Evolutionary conservation across 2,888 invertebrate genomes (phyloP), one percentile per base, ranked within the genome.

Genomic region (Tetramorium bicarinatum): DNA sequence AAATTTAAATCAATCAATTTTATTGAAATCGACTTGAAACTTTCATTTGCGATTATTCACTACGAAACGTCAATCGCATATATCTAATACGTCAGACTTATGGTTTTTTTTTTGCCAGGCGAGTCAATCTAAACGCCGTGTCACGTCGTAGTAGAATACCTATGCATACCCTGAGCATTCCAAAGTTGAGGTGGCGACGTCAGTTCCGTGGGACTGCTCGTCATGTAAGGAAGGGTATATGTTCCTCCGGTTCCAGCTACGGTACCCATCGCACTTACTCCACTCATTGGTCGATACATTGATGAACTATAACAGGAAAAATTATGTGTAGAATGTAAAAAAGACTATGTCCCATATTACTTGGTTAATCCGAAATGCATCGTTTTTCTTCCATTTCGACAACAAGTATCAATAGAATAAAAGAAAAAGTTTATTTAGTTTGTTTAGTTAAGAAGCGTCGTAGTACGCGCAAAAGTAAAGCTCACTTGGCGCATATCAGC

Each of bases 101-200:
- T n/a, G n/a, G n/a, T n/a, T n/a, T n/a, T n/a, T n/a, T n/a, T n/a
- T n/a, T 29, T 4, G 29, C 21, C 8, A 29, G 25, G 13, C 25
- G 8, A 59, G n/a, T 13, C 15, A 25, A 41, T 11, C 6, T 54
- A 41, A 41, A 34, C 29, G 18, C 6, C 18, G 44, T 66, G 13
- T 54, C 29, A 41, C 52, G 66, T 52, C 15, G 18, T n/a, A 1
- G 6, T 15, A 2, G 15, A 34, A 18, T 47, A 71, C 83, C 87
- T 88, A n/a, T n/a, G n/a, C n/a, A n/a, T n/a, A 94, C 94, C 92
- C 89, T 92, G 93, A 18, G 91, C 62, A 9, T 85, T 80, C 94
- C 94, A 94, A 0, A 94, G 82, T 64, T 92, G 93, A 4, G 91
- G 83, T 11, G 93, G 88, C 3, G 89, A 83, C 11, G 92, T 84